Conservation (phyloP, 2,888 invertebrate genomes). For the Scrobipalpa costella region DNA sequence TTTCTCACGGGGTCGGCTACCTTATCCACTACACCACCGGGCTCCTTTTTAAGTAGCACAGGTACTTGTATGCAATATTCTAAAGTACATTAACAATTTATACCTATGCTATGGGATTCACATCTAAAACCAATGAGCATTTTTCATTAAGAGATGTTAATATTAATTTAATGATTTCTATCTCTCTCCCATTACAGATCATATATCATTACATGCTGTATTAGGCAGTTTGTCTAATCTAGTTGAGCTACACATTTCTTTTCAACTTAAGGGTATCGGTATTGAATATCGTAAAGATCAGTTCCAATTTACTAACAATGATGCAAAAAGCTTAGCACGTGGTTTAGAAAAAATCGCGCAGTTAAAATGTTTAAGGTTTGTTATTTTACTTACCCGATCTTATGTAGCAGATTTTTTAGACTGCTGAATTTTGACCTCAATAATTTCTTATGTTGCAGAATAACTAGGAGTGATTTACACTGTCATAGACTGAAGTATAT, state of each 20-base stretch:
- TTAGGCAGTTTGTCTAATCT: conserved; percentile 69
- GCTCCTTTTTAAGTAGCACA: no score
- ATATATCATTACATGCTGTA: conserved; percentile 74
- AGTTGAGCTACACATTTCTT: conserved; percentile 69
- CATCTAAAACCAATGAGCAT: no score
- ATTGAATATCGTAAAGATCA: conserved; percentile 70
- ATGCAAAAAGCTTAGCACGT: conserved; percentile 67
- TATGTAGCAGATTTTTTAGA: background rate
- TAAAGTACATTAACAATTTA: no score
- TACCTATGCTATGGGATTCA: no score
- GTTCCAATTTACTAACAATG: conserved; percentile 75
- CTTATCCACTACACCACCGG: no score
- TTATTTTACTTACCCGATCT: background rate
- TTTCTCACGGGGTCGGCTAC: no score
- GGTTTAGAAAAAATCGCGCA: conserved; percentile 69
- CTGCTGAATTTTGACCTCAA: background rate
- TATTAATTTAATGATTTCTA: no score
- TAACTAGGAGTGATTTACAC: conserved; percentile 73
- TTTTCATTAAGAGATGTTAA: no score
- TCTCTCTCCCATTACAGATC: conserved; percentile 54
- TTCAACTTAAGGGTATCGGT: conserved; percentile 62
- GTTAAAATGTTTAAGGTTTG: conserved; percentile 62
- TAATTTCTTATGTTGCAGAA: conserved; percentile 47
- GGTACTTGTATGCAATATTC: background rate
- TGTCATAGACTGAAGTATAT: conserved; percentile 71